Evolutionary conservation across 2,797 vertebrate genomes (phyloP).

Genomic region (Caiman crocodilus): DNA sequence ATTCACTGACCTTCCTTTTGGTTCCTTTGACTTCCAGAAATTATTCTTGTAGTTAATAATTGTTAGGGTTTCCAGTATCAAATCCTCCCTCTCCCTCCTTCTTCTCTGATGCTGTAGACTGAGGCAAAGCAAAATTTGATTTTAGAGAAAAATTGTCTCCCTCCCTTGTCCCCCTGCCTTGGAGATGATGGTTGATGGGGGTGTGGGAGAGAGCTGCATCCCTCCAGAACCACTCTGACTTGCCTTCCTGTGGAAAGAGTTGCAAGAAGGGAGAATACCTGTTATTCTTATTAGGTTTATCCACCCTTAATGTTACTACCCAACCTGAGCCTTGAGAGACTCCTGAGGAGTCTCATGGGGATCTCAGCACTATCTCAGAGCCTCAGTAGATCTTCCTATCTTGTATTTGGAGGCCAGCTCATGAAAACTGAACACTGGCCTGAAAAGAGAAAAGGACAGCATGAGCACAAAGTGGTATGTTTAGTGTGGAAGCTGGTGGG

Average conservation of each 20-base stretch:
- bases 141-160: background rate
- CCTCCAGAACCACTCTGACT: rapidly evolving
- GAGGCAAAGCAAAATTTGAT: background rate
- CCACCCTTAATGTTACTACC: background rate
- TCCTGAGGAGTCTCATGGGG: background rate
- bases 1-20: rapidly evolving
- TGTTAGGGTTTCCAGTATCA: background rate
- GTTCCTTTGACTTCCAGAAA: background rate
- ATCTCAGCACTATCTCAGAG: background rate
- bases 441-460: background rate
- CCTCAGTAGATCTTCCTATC: background rate
- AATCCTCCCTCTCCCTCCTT: background rate
- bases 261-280: background rate
- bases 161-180: background rate
- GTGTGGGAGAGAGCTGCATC: background rate
- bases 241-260: background rate
- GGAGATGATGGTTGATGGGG: background rate
- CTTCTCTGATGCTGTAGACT: background rate
- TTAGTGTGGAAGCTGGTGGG: background rate
- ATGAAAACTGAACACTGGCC: background rate
- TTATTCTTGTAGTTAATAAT: background rate
- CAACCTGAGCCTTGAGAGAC: background rate
- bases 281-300: background rate
- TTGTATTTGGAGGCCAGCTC: background rate
- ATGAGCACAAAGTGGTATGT: background rate